Evolutionary conservation across 2,888 invertebrate genomes (phyloP), one percentile per base, ranked within the genome.

Genomic region (Lepidocyrtoides sp.): DNA sequence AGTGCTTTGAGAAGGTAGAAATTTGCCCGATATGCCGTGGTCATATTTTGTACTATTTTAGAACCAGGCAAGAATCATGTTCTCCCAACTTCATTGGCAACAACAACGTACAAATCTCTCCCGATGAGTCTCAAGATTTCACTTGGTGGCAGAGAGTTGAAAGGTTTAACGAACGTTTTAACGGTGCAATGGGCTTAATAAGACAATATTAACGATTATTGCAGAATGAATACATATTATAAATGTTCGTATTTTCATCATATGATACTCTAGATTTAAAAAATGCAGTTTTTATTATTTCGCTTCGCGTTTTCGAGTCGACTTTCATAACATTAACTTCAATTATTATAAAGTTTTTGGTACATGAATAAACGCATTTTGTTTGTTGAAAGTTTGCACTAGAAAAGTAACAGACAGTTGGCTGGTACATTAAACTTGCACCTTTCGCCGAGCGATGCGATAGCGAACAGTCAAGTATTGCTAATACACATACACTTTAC

Each of bases 1-100:
- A 97, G 69, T 98, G 98, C 95, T 97, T 98, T 95, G 96, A 97
- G 69, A 97, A 97, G 95, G 95, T 98, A 93, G 97, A 98, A 95
- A 44, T 17, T 10, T 93, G 92, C 69, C 92, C 92, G 0, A 93
- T 93, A 23, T 93, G 92, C 23, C 84, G 92, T 2, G 92, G 92
- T 14, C 44, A 79, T 17, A 92, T 93, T 20, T 26, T 81, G n/a
- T 92, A 89, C 85, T 93, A 82, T 48, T 93, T 93, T 60, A 91
- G 81, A 86, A 93, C 92, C 51, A 60, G 92, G 29, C 66, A 75
- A 60, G 92, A 92, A n/a, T 41, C 44, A 69, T n/a, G 14, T 51
- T 12, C 69, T 14, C 0, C 69, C 2, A 17, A 20, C 36, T 4
- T 2, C 7, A 36, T 36, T 69, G 41, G n/a, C 17, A 20, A 20